Percentiles rank a stretch among this genome's conserved stretches.
phyloP scores from a whole-genome alignment of 2,888 invertebrate species.

The Hypomecis atomaria region DNA sequence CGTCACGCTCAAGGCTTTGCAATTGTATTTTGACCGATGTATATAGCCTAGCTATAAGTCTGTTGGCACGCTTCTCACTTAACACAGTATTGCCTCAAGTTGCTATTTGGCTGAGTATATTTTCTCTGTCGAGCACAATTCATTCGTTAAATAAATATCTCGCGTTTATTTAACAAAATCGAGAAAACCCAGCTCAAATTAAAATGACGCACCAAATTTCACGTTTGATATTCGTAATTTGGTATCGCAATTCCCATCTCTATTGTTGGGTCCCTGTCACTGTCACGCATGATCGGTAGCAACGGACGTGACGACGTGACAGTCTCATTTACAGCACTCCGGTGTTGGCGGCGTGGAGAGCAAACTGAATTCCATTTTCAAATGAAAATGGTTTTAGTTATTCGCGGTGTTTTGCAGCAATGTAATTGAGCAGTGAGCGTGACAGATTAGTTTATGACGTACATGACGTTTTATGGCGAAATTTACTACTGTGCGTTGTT shows the following conservation, averaged over 20 bases:
- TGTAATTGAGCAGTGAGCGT: slow-evolving; percentile 4
- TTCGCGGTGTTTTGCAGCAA: slow-evolving; percentile 8
- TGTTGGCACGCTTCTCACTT: too few relatives aligned
- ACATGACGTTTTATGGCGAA: slow-evolving; percentile 7
- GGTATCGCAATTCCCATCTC: neutral
- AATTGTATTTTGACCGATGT: too few relatives aligned
- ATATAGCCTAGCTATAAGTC: too few relatives aligned
- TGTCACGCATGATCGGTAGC: slow-evolving; percentile 11
- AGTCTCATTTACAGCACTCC: slow-evolving; percentile 3
- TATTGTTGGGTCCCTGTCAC: slow-evolving; percentile 1
- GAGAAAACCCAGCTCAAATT: neutral
- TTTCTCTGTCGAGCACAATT: too few relatives aligned
- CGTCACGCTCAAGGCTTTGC: too few relatives aligned
- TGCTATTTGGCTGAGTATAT: too few relatives aligned
- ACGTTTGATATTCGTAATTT: neutral
- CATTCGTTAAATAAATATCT: too few relatives aligned
- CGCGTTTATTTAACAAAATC: too few relatives aligned
- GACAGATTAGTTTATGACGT: slow-evolving; percentile 16
- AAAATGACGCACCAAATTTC: neutral
- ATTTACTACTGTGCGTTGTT: slow-evolving; percentile 6
- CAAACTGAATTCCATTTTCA: slow-evolving; percentile 11
- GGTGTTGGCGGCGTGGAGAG: neutral
- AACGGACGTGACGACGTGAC: slow-evolving; percentile 15
- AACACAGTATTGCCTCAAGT: too few relatives aligned
- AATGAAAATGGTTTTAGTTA: slow-evolving; percentile 10